Evolutionary conservation across 2,888 invertebrate species (phyloP).

Genomic region (Liposcelis brunnea): DNA sequence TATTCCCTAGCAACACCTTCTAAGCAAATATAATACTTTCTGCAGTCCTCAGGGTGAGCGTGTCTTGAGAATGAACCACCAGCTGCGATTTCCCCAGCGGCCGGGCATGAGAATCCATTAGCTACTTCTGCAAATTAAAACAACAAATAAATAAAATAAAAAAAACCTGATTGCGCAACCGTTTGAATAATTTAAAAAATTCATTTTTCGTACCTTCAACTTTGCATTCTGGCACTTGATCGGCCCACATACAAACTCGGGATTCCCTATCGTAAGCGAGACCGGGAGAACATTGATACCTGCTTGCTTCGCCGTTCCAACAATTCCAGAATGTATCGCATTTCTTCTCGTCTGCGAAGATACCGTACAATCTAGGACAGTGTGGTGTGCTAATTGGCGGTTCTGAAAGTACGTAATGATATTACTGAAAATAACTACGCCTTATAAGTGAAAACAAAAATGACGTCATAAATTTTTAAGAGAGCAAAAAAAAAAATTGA

Average conservation of each 20-base stretch:
- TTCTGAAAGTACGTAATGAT: conserved; percentile 35
- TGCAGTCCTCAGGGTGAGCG: conserved; percentile 86
- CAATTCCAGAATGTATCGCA: conserved; percentile 95
- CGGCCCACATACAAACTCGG: conserved; percentile 92
- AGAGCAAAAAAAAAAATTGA: conserved; percentile 4
- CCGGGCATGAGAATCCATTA: conserved; percentile 74
- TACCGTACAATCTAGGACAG: conserved; percentile 75
- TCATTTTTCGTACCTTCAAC: conserved; percentile 49
- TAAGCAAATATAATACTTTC: conserved; percentile 88
- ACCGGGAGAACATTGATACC: conserved; percentile 88
- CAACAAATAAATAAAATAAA: not conserved
- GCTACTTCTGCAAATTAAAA: conserved; percentile 55
- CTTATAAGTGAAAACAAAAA: not conserved
- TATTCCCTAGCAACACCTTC: conserved; percentile 84
- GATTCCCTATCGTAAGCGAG: conserved; percentile 86
- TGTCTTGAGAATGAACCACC: conserved; percentile 81
- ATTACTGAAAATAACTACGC: not conserved
- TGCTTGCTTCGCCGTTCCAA: conserved; percentile 88
- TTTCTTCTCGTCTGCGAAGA: conserved; percentile 73
- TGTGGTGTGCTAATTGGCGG: conserved; percentile 70
- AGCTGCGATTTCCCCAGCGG: conserved; percentile 60
- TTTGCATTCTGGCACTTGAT: conserved; percentile 83
- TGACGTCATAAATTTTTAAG: too few species aligned
- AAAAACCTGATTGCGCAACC: too few species aligned
- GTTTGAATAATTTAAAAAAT: not conserved